Conservation (phyloP, 2,113 vertebrate genomes). For the Ceuthmochares aereus region DNA sequence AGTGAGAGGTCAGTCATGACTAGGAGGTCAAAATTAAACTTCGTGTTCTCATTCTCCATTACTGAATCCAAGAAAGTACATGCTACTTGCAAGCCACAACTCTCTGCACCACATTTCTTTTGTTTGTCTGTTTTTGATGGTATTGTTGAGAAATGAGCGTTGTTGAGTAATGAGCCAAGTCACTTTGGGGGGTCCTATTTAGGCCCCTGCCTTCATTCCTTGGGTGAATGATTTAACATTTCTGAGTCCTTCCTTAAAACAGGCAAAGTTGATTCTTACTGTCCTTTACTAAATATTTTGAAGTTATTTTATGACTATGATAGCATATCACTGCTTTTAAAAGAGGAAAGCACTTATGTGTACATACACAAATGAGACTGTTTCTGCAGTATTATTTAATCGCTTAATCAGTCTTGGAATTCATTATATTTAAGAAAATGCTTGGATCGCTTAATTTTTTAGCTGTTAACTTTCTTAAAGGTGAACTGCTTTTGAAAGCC, state of each 20-base stretch:
- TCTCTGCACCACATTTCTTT: not conserved
- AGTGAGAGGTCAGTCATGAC: not conserved
- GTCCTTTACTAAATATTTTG: not conserved
- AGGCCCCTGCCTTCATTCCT: not conserved
- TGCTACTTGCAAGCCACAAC: not conserved
- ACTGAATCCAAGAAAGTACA: not conserved
- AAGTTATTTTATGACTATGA: not conserved
- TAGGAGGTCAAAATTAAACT: not conserved
- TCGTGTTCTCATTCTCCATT: not conserved
- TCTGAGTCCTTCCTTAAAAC: not conserved
- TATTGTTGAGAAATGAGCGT: not conserved
- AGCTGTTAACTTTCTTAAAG: not conserved
- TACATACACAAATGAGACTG: accelerated
- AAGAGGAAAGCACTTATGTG: not conserved
- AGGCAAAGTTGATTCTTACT: not conserved
- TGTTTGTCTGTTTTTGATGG: not conserved
- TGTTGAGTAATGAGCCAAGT: not conserved
- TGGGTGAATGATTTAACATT: not conserved
- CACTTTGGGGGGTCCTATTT: not conserved
- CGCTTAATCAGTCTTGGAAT: not conserved
- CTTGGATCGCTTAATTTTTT: not conserved
- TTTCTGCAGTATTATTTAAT: not conserved
- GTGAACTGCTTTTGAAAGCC: not conserved
- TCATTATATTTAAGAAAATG: not conserved
- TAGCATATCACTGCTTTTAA: not conserved